Evolutionary conservation across 2,888 invertebrate genomes (phyloP).

Genomic region (Julus scandinavius): DNA sequence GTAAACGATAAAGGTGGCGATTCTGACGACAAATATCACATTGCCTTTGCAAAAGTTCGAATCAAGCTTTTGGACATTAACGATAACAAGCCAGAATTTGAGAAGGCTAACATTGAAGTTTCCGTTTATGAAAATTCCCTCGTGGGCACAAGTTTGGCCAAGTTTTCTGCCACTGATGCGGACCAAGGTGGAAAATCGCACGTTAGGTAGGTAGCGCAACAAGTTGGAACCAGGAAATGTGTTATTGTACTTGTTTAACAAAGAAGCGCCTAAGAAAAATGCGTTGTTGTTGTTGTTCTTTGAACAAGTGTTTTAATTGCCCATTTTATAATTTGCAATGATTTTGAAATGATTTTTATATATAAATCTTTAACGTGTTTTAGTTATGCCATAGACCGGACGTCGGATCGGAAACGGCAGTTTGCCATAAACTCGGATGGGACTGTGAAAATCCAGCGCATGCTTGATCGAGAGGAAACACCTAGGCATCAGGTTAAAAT

Average conservation of each 20-base stretch:
- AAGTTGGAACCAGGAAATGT: too few relatives aligned
- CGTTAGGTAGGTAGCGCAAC: constrained; percentile 60
- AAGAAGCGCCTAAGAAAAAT: too few relatives aligned
- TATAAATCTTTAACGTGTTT: not conserved
- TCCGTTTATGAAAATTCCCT: constrained; percentile 92
- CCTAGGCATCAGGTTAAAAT: constrained; percentile 96
- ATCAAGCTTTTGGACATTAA: constrained; percentile 90
- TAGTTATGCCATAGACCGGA: constrained; percentile 85
- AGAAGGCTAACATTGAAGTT: constrained; percentile 91
- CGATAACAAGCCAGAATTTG: constrained; percentile 96
- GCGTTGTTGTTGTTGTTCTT: too few relatives aligned
- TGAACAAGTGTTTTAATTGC: not conserved
- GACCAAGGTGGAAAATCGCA: constrained; percentile 76
- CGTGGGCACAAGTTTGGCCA: constrained; percentile 89
- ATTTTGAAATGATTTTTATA: not conserved
- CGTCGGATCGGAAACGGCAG: constrained; percentile 91
- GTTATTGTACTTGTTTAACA: too few relatives aligned
- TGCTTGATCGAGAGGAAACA: constrained; percentile 92
- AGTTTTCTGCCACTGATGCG: constrained; percentile 94
- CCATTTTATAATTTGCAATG: constrained; percentile 56
- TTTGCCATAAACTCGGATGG: constrained; percentile 95
- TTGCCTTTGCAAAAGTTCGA: constrained; percentile 94
- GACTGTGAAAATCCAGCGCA: constrained; percentile 91
- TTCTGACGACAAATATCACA: constrained; percentile 92
- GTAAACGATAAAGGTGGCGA: constrained; percentile 62